Base-by-base conservation (phyloP, 2,888 invertebrate genomes). In the Autographa pulchrina region DNA sequence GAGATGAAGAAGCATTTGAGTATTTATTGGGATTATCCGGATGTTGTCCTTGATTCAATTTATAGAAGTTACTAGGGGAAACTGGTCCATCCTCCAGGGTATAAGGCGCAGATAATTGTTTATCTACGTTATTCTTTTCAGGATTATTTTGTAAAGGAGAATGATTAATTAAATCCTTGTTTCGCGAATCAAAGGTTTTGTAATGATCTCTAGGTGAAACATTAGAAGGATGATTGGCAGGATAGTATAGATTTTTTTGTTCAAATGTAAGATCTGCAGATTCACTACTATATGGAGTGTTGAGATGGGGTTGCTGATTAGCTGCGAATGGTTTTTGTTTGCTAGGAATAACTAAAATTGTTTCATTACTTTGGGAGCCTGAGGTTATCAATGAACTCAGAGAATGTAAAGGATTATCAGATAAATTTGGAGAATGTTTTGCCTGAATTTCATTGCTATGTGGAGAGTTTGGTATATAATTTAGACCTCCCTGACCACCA, bases 351-450 rank as follows among this genome's bases (percentile, higher is more conserved):
- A 77, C 48, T 41, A 68, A 52, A 52, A 78, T 63, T 18, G 68
- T 69, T 63, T 69, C 68, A 60, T 76, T 76, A 35, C 65, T 74
- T 18, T 13, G 62, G 52, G 74, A 73, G 0, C 74, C 65, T 7
- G 76, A 60, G 2, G 78, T 65, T 60, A 73, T 63, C 13, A 78
- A 13, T 38, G 68, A 65, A 41, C 48, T 65, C 9, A 32, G 31
- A 14, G 68, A 56, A 56, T 72, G 72, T 2, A 68, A 41, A 18
- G 41, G 56, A 9, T 58, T 7, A 18, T 65, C 58, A 11, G 25
- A 16, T 9, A 56, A 58, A 65, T 41, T 38, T 11, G 52, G 52
- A 13, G 63, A 54, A 54, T 63, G 14, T 18, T 54, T 59, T 32
- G 14, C 14, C n/a, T 52, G 0, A n/a, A 56, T 65, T 25, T 16